Base-by-base conservation (phyloP, 1,140 invertebrate genomes). In the Macrostomum lignano region DNA sequence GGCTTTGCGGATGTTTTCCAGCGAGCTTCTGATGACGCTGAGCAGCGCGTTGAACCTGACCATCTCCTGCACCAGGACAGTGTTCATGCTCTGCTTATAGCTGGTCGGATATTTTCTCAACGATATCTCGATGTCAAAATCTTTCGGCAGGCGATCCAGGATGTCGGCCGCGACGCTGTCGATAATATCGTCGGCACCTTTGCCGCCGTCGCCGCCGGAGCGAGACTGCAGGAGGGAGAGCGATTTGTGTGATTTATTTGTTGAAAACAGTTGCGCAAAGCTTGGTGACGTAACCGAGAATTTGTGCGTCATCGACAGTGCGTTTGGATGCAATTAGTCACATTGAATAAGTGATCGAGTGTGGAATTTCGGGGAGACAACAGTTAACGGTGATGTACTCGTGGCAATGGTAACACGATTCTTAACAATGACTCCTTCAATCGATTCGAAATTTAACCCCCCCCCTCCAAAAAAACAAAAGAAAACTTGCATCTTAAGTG, bases 51-150 rank as follows among this genome's bases (percentile, higher is more conserved):
- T 88, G 56, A 77, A 86, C 42, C 72, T 60, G 21, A 69, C 70
- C 67, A 82, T 81, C 62, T 86, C 79, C 59, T 91, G 81, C 1
- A 86, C 72, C 20, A 86, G 58, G 2, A 86, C 78, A 5, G 76
- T 79, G 46, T 79, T 79, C 73, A 81, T 76, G 38, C 73, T 76
- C 52, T 79, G 73, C 50, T 69, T 62, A 55, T 84, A 70, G 19
- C 62, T 58, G 20, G 73, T 73, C 19, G 78, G 70, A 63, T 75
- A 75, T 58, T 71, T 68, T 48, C 52, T 38, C 13, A 55, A 35
- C 3, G 44, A 52, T 21, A 60, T 47, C 44, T 70, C 56, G 21
- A 73, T 49, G 58, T 76, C 64, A 58, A 69, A 73, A 54, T 72
- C 62, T 36, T 59, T 46, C 0, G 78, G 79, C 13, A 88, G 55